These are phyloP conservation scores for Bombus difficillimus DNA, from an alignment of 1,140 invertebrate species.

Conservation along the genomic window DNA sequence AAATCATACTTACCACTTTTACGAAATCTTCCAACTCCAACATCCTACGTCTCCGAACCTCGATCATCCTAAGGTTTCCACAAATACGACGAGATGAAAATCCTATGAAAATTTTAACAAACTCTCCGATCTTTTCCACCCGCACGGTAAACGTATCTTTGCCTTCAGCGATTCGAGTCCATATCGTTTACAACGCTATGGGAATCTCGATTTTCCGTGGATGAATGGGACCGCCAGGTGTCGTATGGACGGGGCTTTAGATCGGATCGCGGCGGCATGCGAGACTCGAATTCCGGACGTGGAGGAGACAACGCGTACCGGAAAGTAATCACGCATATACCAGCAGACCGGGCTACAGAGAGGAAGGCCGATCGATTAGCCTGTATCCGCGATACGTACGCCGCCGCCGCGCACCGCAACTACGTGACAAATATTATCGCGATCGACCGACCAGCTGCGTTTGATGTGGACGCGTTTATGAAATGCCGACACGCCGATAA, in stretches of 20 bases:
- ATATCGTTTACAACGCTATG: not conserved
- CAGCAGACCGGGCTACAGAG: slow-evolving; percentile 42
- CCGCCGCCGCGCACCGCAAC: slow-evolving; percentile 67
- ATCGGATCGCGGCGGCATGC: slow-evolving; percentile 29
- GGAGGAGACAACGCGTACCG: slow-evolving; percentile 57
- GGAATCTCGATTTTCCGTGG: not conserved
- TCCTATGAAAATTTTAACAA: too few species aligned
- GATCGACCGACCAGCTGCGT: slow-evolving; percentile 68
- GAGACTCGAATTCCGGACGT: slow-evolving; percentile 57
- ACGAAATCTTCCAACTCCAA: too few species aligned
- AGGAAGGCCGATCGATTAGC: slow-evolving; percentile 66
- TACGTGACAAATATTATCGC: slow-evolving; percentile 73
- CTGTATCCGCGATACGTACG: slow-evolving; percentile 62
- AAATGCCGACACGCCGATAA: slow-evolving; percentile 71
- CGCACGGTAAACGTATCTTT: not conserved
- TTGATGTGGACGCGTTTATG: slow-evolving; percentile 73
- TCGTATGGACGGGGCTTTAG: slow-evolving; percentile 7
- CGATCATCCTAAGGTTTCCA: too few species aligned
- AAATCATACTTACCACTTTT: too few species aligned
- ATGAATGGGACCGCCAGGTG: not conserved
- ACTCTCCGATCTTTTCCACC: not conserved
- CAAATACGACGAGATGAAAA: too few species aligned
- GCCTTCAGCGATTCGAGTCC: not conserved
- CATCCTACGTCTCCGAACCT: too few species aligned
- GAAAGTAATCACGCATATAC: slow-evolving; percentile 66